Evolutionary conservation across 2,888 invertebrate genomes (phyloP), one percentile per base, ranked within the genome.

Genomic region (Ornithoptera alexandrae): DNA sequence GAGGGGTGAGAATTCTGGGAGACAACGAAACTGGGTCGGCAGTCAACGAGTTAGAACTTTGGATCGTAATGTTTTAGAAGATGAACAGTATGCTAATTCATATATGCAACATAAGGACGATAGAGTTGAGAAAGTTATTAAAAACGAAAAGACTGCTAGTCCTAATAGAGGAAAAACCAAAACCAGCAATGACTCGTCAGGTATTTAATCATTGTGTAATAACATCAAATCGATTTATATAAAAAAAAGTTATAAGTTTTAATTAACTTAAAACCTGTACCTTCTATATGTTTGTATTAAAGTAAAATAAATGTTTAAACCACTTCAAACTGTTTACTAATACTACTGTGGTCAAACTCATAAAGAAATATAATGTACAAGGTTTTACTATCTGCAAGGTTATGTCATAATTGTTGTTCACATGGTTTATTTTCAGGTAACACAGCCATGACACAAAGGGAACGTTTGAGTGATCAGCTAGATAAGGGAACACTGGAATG

Each of bases 401-500:
- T 50, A 15, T 50, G 15, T 50, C 4, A 50, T 18, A 50, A 18
- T 17, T 50, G 50, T 17, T 50, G 15, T 18, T 7, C 15, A 24
- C 36, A 42, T 65, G 46, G 58, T 66, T 42, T 63, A 22, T 61
- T 76, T 78, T 2, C 76, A 87, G 86, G 77, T 8, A 82, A 83
- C 78, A 93, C 93, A 74, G 94, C 94, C 73, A 94, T 95, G 77
- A 96, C 95, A n/a, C 97, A 97, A 85, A 93, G 97, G 64, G 97
- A 97, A 81, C 94, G 96, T 67, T 93, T 99, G 24, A 96, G 95
- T 18, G 96, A 97, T 62, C 97, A 98, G 86, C 92, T 99, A 65
- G 95, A 95, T 74, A 95, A 94, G 71, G 96, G 97, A 0, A 94
- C 94, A 0, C 93, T 98, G 71, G 99, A 99, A 86, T 99, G 99